A percentile compares a stretch with the other conserved stretches of the same genome.
These are phyloP conservation scores for Panulirus ornatus DNA, from an alignment of 1,140 invertebrate species.

Conservation along the genomic window DNA sequence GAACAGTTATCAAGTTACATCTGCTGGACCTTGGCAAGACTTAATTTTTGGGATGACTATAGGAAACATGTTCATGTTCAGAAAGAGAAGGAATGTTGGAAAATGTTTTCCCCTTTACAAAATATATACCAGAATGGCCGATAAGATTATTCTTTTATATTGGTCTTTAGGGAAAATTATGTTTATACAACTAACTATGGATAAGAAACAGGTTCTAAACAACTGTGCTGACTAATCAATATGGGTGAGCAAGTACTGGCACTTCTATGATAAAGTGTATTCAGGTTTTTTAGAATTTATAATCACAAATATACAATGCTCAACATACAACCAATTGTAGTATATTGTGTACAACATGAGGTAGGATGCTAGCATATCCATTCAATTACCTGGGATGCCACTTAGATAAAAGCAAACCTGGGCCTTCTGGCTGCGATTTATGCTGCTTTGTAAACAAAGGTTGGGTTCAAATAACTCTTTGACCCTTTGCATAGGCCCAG, in stretches of 20 bases:
- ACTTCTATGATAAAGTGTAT: conserved; percentile 50
- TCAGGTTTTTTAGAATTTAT: background rate
- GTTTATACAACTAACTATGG: background rate
- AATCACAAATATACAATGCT: conserved; percentile 43
- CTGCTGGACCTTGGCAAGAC: background rate
- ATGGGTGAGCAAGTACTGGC: conserved; percentile 42
- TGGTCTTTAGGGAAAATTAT: background rate
- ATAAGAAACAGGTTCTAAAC: conserved; percentile 35
- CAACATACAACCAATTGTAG: conserved; percentile 1
- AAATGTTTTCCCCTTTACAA: background rate
- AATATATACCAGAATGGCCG: background rate
- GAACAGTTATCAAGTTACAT: too few species aligned
- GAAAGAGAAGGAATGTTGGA: background rate
- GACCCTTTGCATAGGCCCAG: background rate
- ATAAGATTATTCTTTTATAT: background rate
- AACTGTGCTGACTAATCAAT: conserved; percentile 32
- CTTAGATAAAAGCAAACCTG: background rate
- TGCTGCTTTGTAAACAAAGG: too few species aligned
- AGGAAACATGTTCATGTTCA: background rate
- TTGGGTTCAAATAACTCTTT: background rate
- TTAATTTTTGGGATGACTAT: background rate
- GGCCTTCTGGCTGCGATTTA: background rate
- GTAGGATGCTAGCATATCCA: background rate
- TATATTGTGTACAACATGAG: background rate
- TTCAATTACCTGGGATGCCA: too few species aligned